These are phyloP conservation scores for Eremobia ochroleuca DNA, from an alignment of 2,888 invertebrate species.

Conservation along the genomic window DNA sequence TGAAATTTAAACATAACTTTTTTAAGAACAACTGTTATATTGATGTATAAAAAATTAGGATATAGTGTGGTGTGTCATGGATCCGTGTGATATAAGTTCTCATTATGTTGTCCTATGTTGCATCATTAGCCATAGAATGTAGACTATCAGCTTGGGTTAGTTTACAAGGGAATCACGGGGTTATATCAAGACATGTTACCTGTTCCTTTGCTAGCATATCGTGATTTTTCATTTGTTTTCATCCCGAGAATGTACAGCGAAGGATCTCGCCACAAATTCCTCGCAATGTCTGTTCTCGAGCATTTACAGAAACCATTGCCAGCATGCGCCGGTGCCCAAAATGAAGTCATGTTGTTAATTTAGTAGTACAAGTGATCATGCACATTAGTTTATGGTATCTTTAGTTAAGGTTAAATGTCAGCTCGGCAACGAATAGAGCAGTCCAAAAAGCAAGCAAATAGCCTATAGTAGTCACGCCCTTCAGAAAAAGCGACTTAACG, in stretches of 20 bases:
- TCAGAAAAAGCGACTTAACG: background rate
- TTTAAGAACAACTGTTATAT: constrained; percentile 85
- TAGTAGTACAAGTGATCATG: constrained; percentile 23
- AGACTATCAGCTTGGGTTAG: constrained; percentile 36
- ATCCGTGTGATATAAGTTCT: constrained; percentile 67
- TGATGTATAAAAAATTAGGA: constrained; percentile 80
- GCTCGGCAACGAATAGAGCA: constrained; percentile 28
- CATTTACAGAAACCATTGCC: constrained; percentile 30
- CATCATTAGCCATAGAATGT: constrained; percentile 43
- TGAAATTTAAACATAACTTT: constrained; percentile 81
- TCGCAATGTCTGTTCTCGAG: constrained; percentile 5
- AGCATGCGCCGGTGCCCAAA: constrained; percentile 32
- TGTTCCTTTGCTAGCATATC: too few species aligned
- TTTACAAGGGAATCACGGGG: constrained; percentile 31
- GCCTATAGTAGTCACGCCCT: constrained; percentile 10
- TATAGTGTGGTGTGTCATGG: constrained; percentile 76
- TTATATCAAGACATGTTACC: constrained; percentile 22
- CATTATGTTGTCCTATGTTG: constrained; percentile 60
- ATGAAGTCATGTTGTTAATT: constrained; percentile 28
- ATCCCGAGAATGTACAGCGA: constrained; percentile 22
- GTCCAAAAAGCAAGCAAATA: constrained; percentile 12
- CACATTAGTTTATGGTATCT: constrained; percentile 18
- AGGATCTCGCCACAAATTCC: background rate
- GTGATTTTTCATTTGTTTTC: constrained; percentile 19
- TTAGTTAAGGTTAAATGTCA: constrained; percentile 23